These are phyloP conservation scores for Eilema griseolum DNA, from an alignment of 2,888 invertebrate genomes.

Conservation along the genomic window DNA sequence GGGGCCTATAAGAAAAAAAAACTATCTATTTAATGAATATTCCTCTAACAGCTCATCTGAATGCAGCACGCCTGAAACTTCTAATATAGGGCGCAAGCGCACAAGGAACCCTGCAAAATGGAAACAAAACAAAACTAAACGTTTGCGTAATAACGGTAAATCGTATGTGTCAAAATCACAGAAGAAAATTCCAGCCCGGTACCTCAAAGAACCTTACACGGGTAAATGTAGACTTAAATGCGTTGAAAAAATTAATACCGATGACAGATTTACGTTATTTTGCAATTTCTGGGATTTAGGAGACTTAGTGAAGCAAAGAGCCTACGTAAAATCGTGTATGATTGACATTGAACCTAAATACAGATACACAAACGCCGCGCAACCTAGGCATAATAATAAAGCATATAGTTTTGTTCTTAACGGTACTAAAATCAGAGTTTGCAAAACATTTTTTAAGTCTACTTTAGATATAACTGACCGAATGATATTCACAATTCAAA, in stretches of 20 bases:
- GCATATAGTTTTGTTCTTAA: slow-evolving; percentile 25
- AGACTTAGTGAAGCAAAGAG: slow-evolving; percentile 21
- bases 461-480: background rate
- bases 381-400: slow-evolving; percentile 23
- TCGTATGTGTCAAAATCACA: slow-evolving; percentile 20
- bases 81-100: slow-evolving; percentile 4
- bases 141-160: slow-evolving; percentile 20
- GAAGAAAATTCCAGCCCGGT: slow-evolving; percentile 18
- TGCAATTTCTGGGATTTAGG: slow-evolving; percentile 26
- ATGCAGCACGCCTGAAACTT: too few species aligned
- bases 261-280: slow-evolving; percentile 19
- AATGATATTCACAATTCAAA: background rate
- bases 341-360: slow-evolving; percentile 24
- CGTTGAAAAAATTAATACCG: slow-evolving; percentile 15
- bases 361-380: slow-evolving; percentile 27
- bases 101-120: background rate
- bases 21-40: too few species aligned
- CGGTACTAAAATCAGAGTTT: slow-evolving; percentile 20
- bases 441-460: background rate
- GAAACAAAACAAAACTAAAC: background rate
- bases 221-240: slow-evolving; percentile 24
- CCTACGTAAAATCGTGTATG: slow-evolving; percentile 16
- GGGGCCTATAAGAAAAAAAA: too few species aligned
- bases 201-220: slow-evolving; percentile 15
- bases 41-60: too few species aligned